Conservation (phyloP, 2,888 invertebrate species). For the Synanthedon vespiformis region DNA sequence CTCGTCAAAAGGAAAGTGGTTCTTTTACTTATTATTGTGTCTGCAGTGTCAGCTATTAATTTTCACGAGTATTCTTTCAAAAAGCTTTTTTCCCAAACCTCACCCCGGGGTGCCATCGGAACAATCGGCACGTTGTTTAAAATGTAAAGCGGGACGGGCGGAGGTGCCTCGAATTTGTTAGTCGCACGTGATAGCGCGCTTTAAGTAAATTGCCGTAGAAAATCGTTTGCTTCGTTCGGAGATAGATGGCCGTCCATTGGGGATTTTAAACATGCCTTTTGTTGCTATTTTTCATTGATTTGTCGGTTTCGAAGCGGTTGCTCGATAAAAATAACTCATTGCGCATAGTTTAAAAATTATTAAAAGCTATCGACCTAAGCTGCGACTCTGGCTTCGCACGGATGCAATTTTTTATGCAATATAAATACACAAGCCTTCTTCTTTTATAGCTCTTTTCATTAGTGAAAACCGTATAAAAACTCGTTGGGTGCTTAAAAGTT, state of each 20-base stretch:
- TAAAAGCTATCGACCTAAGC: too few relatives aligned
- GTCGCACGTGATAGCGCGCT: constrained; percentile 28
- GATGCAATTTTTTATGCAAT: too few relatives aligned
- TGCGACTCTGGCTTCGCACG: too few relatives aligned
- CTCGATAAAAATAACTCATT: too few relatives aligned
- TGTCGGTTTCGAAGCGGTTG: too few relatives aligned
- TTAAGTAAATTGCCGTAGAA: constrained; percentile 20
- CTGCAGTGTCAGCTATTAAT: background rate
- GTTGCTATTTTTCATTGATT: too few relatives aligned
- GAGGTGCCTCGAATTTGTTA: constrained; percentile 31
- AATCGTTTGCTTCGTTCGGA: background rate
- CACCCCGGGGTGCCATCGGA: constrained; percentile 15
- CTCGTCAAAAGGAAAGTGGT: too few relatives aligned
- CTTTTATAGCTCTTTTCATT: too few relatives aligned
- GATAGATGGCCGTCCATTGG: background rate
- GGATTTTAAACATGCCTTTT: background rate
- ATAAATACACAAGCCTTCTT: too few relatives aligned
- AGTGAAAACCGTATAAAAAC: too few relatives aligned
- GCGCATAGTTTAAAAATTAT: too few relatives aligned
- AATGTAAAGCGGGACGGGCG: constrained; percentile 26
- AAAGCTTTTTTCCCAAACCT: constrained; percentile 1
- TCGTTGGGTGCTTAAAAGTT: too few relatives aligned
- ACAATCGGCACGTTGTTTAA: constrained; percentile 19
- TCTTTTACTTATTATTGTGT: background rate
- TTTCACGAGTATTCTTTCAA: background rate